Evolutionary conservation across 2,888 invertebrate genomes (phyloP), one percentile per base, ranked within the genome.

Genomic region (Leptinotarsa juncta): DNA sequence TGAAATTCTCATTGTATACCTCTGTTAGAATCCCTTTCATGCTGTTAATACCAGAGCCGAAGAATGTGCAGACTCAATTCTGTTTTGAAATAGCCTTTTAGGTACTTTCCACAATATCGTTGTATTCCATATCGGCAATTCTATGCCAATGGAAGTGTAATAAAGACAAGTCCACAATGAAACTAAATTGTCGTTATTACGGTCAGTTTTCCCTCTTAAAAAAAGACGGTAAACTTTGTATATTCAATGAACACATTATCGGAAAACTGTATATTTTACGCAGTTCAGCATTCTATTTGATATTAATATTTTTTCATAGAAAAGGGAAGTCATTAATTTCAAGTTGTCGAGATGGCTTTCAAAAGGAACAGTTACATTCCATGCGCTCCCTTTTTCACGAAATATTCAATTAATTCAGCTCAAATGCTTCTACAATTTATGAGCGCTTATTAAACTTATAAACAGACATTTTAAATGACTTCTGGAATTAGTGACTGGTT

Each of bases 101-200:
- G 23, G 32, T 14, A 62, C 15, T 15, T 62, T 62, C 15, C 16
- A 32, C 14, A 62, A 15, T 57, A 57, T 16, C 18, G 26, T 16
- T 16, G 32, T 62, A 32, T 62, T 62, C 62, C 62, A 62, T 62
- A 62, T 62, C 16, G 62, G 62, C 32, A 62, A 32, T 62, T 12
- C 32, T 16, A 62, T 42, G 2, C 14, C 16, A 32, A 26, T 26
- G 14, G n/a, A 62, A 62, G 32, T 10, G 23, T 32, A 62, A 62
- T 62, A 62, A 32, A 62, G 62, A 32, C 32, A 15, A 62, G 32
- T 26, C 62, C 62, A 32, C 62, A 32, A 62, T 57, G 57, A 12
- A n/a, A 57, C 10, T 18, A 23, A 20, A 57, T 57, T 16, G 57
- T 32, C 32, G 62, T 32, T 26, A 26, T 26, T 14, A 23, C 62